These are phyloP conservation scores for Nannoperca obscura DNA, from an alignment of 2,797 vertebrate genomes.

Conservation along the genomic window DNA sequence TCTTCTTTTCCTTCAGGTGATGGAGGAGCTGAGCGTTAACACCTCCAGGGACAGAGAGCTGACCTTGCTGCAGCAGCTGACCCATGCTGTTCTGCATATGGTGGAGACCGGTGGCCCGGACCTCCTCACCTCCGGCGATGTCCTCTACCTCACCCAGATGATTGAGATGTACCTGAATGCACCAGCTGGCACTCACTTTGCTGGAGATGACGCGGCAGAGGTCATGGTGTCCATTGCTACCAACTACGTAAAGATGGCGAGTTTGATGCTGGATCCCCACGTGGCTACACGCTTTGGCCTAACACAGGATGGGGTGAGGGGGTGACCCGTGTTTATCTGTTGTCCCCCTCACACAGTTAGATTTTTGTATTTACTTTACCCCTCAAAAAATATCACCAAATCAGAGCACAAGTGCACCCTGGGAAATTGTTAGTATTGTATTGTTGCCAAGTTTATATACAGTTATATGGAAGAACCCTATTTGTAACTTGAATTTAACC, in stretches of 20 bases:
- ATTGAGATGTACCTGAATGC: conserved; percentile 65
- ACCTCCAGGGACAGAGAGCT: conserved; percentile 58
- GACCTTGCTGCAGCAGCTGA: conserved; percentile 67
- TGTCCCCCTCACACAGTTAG: background rate
- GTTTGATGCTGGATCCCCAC: conserved; percentile 80
- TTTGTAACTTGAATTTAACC: background rate
- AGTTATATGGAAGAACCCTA: background rate
- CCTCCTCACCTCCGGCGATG: conserved; percentile 75
- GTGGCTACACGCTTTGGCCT: conserved; percentile 71
- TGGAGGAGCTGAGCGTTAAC: conserved; percentile 64
- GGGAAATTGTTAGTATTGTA: background rate
- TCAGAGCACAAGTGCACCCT: background rate
- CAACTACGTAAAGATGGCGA: conserved; percentile 82
- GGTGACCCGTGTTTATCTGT: background rate
- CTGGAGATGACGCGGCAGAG: conserved; percentile 51
- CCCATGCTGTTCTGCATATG: conserved; percentile 62
- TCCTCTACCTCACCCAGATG: conserved; percentile 77
- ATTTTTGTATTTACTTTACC: background rate
- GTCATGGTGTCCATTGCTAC: conserved; percentile 79
- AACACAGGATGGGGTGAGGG: conserved; percentile 76
- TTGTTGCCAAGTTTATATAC: background rate
- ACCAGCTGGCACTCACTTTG: background rate
- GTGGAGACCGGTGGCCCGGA: conserved; percentile 63
- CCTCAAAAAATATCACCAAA: too few species aligned
- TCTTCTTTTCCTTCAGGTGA: conserved; percentile 55